Evolutionary conservation across 2,797 vertebrate species (phyloP), one percentile per base, ranked within the genome.

Genomic region (Diplodus puntazzo): DNA sequence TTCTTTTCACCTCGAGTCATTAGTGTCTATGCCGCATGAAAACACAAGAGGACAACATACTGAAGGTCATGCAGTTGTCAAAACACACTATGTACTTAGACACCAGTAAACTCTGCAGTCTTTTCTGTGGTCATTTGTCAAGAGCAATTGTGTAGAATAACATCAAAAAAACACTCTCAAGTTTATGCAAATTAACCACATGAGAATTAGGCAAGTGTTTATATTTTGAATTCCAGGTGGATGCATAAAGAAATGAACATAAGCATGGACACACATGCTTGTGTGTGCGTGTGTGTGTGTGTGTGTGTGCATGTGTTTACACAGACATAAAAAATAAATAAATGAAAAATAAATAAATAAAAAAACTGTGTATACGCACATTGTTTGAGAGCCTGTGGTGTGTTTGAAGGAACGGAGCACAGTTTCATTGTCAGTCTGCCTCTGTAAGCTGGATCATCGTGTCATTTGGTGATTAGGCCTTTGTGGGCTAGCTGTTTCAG

Each of bases 391-490:
- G 30, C 65, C 66, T 10, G 18, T 69, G 71, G 53, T 53, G 69
- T 67, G 61, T 84, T 86, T 75, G 23, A 80, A 73, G 48, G 74
- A 89, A 86, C 58, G 70, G 61, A 72, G 77, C 59, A 61, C 54
- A 45, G 60, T 71, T 78, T 87, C 60, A 90, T 90, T 93, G 82
- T 89, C 54, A 79, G 77, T 57, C 70, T 79, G 77, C 65, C 73
- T 79, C 78, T 39, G 55, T 89, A 86, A 92, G 77, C 93, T 89
- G 86, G 85, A 91, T 93, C 89, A 92, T 91, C 81, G 52, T 92
- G 89, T 92, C 83, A 89, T 92, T 94, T 87, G 76, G 81, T 92
- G 89, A 95, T 94, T 89, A 92, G 79, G 80, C 80, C 77, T 92
- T 92, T 92, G 82, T 89, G 55, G 81, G 80, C 79, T 59, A 63